Base-by-base conservation (phyloP, 2,797 vertebrate genomes). In the Rhynchotus rufescens region DNA sequence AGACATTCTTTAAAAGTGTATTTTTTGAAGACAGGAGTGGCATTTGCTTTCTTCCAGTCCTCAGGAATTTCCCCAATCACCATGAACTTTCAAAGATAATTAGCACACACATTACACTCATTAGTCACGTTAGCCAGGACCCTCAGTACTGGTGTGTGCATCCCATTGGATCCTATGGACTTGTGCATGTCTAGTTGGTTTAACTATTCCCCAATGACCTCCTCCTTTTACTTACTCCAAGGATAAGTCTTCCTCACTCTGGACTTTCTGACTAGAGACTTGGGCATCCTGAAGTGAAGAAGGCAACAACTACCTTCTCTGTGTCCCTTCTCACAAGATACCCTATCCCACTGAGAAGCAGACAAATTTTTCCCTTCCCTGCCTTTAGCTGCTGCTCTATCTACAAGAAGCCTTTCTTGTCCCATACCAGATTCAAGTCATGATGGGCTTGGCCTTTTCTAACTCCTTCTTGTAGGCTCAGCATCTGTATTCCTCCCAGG, bases 1-100 rank as follows among this genome's bases (percentile, higher is more conserved):
- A 89, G 80, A 95, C n/a, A 92, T 28, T 91, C 77, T 42, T 81
- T 74, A 90, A 95, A 95, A 92, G 42, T 65, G 81, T 49, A 93
- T 59, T 88, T 56, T 30, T 56, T n/a, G 54, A n/a, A 56, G 30
- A 56, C 30, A 56, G 54, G 30, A 56, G 17, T n/a, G 54, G n/a
- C 10, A 17, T n/a, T 56, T n/a, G 30, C 54, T 56, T 56, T 56
- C 54, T n/a, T 11, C 54, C 30, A 56, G 17, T n/a, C 17, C 30
- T n/a, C 17, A n/a, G 54, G 52, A 56, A 56, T 17, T n/a, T n/a
- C 54, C 54, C 30, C 30, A n/a, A 19, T n/a, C 54, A 62, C 23
- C 5, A 9, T 2, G 6, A 64, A 34, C n/a, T 71, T 69, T 73
- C 22, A 60, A 86, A 89, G 42, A 28, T 51, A 71, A 89, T 32